phyloP scores from a whole-genome alignment of 1,140 invertebrate genomes.

The Drosophila biarmipes region DNA sequence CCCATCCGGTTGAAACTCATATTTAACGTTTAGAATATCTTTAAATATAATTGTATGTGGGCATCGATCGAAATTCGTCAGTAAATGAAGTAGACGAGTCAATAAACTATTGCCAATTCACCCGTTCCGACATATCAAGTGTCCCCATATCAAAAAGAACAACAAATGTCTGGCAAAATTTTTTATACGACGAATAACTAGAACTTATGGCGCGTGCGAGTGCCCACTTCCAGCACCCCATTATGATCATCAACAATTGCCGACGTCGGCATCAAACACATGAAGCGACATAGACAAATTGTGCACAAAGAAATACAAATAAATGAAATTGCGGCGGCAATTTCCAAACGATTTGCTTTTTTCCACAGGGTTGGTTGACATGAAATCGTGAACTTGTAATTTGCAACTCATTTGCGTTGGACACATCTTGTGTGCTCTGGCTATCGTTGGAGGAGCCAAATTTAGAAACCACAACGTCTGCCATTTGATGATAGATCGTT shows the following conservation, averaged over 20 bases:
- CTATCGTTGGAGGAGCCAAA: slow-evolving; percentile 40
- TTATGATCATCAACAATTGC: slow-evolving; percentile 33
- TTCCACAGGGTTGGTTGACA: slow-evolving; percentile 18
- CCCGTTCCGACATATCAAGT: slow-evolving; percentile 48
- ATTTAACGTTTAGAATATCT: too few species aligned
- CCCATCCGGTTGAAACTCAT: too few species aligned
- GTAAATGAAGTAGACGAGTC: slow-evolving; percentile 8
- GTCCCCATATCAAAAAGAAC: slow-evolving; percentile 38
- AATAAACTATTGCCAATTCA: slow-evolving; percentile 57
- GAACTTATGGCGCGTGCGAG: slow-evolving; percentile 57
- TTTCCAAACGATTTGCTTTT: slow-evolving; percentile 63
- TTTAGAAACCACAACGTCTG: slow-evolving; percentile 10
- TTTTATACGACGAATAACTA: slow-evolving; percentile 46
- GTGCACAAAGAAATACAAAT: slow-evolving; percentile 47
- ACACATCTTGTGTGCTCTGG: slow-evolving; percentile 11
- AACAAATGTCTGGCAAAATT: slow-evolving; percentile 22
- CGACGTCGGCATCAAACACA: slow-evolving; percentile 37
- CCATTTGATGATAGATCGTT: not conserved
- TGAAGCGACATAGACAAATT: slow-evolving; percentile 69
- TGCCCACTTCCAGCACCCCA: slow-evolving; percentile 24
- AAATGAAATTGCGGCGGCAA: slow-evolving; percentile 71
- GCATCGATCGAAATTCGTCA: too few species aligned
- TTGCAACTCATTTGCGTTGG: slow-evolving; percentile 53
- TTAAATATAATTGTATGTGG: too few species aligned
- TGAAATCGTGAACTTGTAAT: slow-evolving; percentile 77